phyloP scores from a whole-genome alignment of 2,113 vertebrate species.

The Plecturocebus donacophilus region DNA sequence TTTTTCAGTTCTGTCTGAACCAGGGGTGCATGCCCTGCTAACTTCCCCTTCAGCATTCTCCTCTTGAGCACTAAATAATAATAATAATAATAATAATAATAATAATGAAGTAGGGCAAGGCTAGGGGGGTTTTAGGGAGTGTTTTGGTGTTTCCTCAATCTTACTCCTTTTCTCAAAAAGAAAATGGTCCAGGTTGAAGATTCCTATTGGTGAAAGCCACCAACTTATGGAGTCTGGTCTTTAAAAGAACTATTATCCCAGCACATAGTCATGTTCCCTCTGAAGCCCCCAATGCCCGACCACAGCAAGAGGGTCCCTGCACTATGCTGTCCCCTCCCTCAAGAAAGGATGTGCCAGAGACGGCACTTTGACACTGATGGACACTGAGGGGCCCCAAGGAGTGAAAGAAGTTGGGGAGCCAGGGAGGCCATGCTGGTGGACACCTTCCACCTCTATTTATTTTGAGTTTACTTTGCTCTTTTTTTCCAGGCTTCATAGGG shows the following conservation, averaged over 20 bases:
- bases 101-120: slow-evolving; percentile 45
- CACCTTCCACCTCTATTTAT: neutral
- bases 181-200: slow-evolving; percentile 90
- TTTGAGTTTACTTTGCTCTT: neutral
- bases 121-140: neutral
- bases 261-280: neutral
- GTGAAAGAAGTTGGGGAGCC: neutral
- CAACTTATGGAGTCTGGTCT: neutral
- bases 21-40: slow-evolving; percentile 67
- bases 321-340: neutral
- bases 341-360: neutral
- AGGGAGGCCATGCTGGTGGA: neutral
- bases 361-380: no score
- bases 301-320: neutral
- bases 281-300: no score
- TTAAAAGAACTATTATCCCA: neutral
- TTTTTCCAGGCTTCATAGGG: neutral
- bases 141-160: neutral
- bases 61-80: slow-evolving; percentile 28
- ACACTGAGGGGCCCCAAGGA: neutral
- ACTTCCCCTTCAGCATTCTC: slow-evolving; percentile 45
- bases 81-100: neutral
- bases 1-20: slow-evolving; percentile 48
- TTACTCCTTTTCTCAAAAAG: slow-evolving; percentile 85
- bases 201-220: slow-evolving; percentile 68